A percentile compares a stretch with the other conserved stretches of the same genome.
phyloP scores from a whole-genome alignment of 2,113 vertebrate species.

The Polypterus bichir region DNA sequence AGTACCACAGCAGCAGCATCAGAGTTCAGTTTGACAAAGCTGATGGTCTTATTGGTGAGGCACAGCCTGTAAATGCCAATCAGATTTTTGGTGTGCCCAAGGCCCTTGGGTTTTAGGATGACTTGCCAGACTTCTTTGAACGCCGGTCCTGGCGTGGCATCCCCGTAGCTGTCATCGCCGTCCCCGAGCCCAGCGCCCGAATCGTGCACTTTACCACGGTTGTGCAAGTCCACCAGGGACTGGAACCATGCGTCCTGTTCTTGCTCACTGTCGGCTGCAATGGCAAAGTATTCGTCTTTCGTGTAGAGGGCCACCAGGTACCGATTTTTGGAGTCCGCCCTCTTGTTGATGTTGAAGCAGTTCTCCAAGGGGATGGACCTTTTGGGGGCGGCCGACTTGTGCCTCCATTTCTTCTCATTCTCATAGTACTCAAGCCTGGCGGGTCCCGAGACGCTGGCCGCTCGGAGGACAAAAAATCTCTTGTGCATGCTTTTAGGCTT shows the following conservation, averaged over 20 bases:
- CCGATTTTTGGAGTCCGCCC: conserved; percentile 83
- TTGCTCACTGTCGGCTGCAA: conserved; percentile 69
- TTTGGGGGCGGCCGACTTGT: conserved; percentile 76
- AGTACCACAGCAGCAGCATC: conserved; percentile 76
- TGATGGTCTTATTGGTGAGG: conserved; percentile 77
- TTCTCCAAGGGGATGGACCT: conserved; percentile 73
- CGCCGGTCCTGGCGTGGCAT: conserved; percentile 60
- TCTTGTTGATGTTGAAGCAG: conserved; percentile 84
- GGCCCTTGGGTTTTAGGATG: conserved; percentile 76
- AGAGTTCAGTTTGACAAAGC: conserved; percentile 76
- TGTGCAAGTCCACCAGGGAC: conserved; percentile 69
- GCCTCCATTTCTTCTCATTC: conserved; percentile 86
- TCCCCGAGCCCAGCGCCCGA: conserved; percentile 39
- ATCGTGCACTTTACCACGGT: conserved; percentile 63
- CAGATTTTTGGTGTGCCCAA: conserved; percentile 78
- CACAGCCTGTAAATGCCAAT: conserved; percentile 82
- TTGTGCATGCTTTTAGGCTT: conserved; percentile 90
- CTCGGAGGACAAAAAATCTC: conserved; percentile 78
- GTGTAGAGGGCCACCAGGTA: conserved; percentile 78
- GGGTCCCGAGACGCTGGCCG: conserved; percentile 65
- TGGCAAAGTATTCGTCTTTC: conserved; percentile 76
- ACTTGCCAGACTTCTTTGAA: conserved; percentile 87
- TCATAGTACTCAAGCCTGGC: conserved; percentile 82
- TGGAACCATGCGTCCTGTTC: conserved; percentile 81
- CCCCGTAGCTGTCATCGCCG: conserved; percentile 58